Conservation (phyloP, 2,113 vertebrate species). For the Ornithorhynchus anatinus region DNA sequence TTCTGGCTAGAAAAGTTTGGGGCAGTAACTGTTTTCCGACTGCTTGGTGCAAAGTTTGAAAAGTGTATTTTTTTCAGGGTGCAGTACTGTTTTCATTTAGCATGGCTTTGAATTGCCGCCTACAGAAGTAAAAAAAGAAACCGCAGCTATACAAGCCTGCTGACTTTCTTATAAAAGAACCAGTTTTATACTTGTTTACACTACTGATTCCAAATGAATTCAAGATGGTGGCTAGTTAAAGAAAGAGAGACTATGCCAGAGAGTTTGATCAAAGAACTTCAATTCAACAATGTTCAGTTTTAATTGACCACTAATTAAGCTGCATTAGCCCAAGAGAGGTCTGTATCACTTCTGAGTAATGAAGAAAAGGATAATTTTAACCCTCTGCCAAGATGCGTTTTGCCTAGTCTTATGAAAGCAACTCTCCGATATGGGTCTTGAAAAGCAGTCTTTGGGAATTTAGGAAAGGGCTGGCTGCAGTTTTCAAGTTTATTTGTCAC, state of each 20-base stretch:
- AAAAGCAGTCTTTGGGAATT: slow-evolving; percentile 36
- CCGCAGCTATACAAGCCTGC: slow-evolving; percentile 69
- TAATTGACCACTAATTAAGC: slow-evolving; percentile 88
- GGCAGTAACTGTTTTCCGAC: slow-evolving; percentile 38
- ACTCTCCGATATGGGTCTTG: slow-evolving; percentile 44
- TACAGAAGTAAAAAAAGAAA: slow-evolving; percentile 68
- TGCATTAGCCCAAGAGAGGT: slow-evolving; percentile 75
- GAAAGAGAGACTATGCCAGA: slow-evolving; percentile 72
- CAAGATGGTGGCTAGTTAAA: slow-evolving; percentile 84
- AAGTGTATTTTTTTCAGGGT: slow-evolving; percentile 61
- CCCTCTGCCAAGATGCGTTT: slow-evolving; percentile 55
- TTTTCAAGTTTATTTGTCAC: slow-evolving; percentile 38
- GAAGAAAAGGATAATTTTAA: slow-evolving; percentile 65
- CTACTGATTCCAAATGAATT: slow-evolving; percentile 83
- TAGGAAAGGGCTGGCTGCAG: slow-evolving; percentile 7
- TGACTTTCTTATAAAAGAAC: slow-evolving; percentile 73
- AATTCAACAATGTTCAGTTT: slow-evolving; percentile 78
- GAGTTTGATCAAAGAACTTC: slow-evolving; percentile 83
- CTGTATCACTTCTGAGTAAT: slow-evolving; percentile 69
- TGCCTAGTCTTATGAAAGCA: slow-evolving; percentile 45
- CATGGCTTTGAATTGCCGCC: slow-evolving; percentile 68
- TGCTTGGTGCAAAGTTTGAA: slow-evolving; percentile 60
- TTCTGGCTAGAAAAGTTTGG: slow-evolving; percentile 12
- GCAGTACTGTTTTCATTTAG: slow-evolving; percentile 69
- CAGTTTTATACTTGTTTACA: slow-evolving; percentile 81